These are phyloP conservation scores for Suillia variegata DNA, from an alignment of 2,888 invertebrate genomes.

Conservation along the genomic window DNA sequence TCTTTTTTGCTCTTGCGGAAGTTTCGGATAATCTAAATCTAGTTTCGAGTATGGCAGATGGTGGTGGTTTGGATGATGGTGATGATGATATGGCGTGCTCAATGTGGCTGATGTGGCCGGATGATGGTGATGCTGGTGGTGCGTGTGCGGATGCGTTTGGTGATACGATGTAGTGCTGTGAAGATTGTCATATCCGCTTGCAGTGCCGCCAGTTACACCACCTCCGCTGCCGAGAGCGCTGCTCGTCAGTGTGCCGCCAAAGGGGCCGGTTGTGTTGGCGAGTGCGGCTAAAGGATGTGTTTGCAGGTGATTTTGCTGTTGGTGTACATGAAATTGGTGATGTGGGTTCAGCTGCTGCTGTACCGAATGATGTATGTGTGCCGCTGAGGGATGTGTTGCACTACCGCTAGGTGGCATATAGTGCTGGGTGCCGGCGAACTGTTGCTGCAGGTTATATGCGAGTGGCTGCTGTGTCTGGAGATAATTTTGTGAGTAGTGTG, in stretches of 20 bases:
- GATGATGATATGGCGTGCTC: constrained; percentile 43
- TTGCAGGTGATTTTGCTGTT: constrained; percentile 58
- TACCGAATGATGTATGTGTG: constrained; percentile 56
- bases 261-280: constrained; percentile 49
- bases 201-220: constrained; percentile 27
- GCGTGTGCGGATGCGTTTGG: constrained; percentile 39
- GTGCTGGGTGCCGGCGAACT: constrained; percentile 56
- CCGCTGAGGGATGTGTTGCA: constrained; percentile 42
- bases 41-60: constrained; percentile 61
- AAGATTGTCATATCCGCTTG: constrained; percentile 41
- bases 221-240: constrained; percentile 40
- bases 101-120: constrained; percentile 30
- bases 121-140: constrained; percentile 37
- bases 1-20: constrained; percentile 62
- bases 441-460: constrained; percentile 55
- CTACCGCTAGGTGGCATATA: constrained; percentile 38
- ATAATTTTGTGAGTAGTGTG: constrained; percentile 36
- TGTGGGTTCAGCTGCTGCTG: constrained; percentile 58
- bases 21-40: constrained; percentile 63
- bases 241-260: constrained; percentile 50
- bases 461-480: constrained; percentile 26
- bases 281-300: constrained; percentile 52
- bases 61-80: constrained; percentile 45
- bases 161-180: constrained; percentile 38
- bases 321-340: constrained; percentile 58